Percentiles rank a stretch among this genome's conserved stretches.
Evolutionary conservation across 2,797 vertebrate genomes (phyloP).

Genomic region (Pangasius sanitwongsei): DNA sequence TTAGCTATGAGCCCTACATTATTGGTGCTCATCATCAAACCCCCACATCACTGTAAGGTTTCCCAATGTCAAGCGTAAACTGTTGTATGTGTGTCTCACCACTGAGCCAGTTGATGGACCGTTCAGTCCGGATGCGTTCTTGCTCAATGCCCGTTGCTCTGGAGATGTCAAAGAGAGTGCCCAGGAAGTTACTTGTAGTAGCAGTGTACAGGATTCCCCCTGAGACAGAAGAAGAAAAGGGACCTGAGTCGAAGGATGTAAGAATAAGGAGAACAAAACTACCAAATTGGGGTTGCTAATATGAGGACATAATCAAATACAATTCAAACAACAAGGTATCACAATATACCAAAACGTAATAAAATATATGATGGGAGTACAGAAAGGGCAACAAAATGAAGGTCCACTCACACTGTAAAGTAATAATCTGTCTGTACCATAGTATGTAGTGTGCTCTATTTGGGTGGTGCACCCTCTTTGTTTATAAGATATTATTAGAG

Average conservation of each 20-base stretch:
- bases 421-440: neutral
- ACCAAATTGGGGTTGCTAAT: neutral
- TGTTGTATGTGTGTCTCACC: constrained; percentile 70
- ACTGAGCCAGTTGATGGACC: constrained; percentile 83
- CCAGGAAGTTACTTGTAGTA: constrained; percentile 87
- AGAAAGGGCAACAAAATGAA: neutral
- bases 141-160: constrained; percentile 78
- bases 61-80: neutral
- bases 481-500: neutral
- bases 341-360: neutral
- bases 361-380: neutral
- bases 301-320: neutral
- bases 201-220: constrained; percentile 82
- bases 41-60: neutral
- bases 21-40: neutral
- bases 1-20: neutral
- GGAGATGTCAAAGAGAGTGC: constrained; percentile 85
- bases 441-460: neutral
- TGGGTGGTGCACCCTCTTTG: neutral
- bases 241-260: neutral
- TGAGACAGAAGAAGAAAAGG: constrained; percentile 54
- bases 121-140: constrained; percentile 83
- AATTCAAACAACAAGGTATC: neutral
- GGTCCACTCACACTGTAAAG: neutral
- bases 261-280: neutral